Base-by-base conservation (phyloP, 2,888 invertebrate genomes). In the Drosophila lacicola region DNA sequence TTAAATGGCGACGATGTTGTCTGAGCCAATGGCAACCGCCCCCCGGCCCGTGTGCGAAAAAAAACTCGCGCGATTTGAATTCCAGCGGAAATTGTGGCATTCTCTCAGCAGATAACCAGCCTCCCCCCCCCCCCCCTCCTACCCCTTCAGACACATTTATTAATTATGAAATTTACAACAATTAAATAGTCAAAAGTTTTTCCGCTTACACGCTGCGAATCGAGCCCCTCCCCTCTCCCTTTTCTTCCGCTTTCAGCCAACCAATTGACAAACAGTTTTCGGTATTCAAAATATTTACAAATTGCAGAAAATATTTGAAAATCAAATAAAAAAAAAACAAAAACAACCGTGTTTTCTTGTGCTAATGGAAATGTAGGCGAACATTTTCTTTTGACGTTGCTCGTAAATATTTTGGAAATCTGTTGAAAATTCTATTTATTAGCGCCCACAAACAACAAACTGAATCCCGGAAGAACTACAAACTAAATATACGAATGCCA, bases 1-100 rank as follows among this genome's bases (percentile, higher is more conserved):
- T 77, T 72, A 72, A 77, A 72, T 68, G 77, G 72, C 66, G 72
- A 58, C 74, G 37, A 36, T 42, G n/a, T 54, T 70, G 74, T 56
- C 68, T 49, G 25, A 62, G 42, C n/a, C 34, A 62, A 36, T 36
- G 49, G 25, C 17, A 19, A 44, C 13, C 17, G n/a, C 1, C 4
- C 11, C 17, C 9, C 19, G 2, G 8, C 1, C 0, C 2, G 2
- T 54, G 17, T 66, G 42, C 11, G 6, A 47, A 25, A 50, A 25
- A 66, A 36, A 36, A 53, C 41, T 53, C 60, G 54, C 36, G 33
- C 41, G n/a, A 64, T 60, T 51, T 33, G 41, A 49, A 13, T 69
- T 55, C 33, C 19, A 55, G 14, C 64, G 75, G 70, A 70, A 73
- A 75, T 73, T 44, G 41, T n/a, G 25, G 39, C 63, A 42, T 44